Base-by-base conservation (phyloP, 2,113 vertebrate genomes). In the Archocentrus centrarchus region DNA sequence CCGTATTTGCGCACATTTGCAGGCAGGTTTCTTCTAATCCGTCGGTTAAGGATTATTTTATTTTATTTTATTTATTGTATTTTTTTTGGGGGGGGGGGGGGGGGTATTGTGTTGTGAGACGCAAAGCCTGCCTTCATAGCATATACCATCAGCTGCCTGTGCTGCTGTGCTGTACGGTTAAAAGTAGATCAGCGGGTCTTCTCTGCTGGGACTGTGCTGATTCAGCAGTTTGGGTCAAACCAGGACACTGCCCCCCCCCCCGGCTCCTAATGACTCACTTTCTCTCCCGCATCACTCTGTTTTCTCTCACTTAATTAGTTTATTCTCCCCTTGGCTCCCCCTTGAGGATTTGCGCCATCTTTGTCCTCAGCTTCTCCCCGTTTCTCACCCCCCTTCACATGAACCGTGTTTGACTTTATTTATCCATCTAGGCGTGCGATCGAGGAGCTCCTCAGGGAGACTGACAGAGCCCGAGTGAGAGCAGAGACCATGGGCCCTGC, bases 401-500 rank as follows among this genome's bases (percentile, higher is more conserved):
- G 76, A 75, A 60, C 73, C 39, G 27, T 30, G 3, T 59, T 75
- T 6, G 44, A 14, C 47, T n/a, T 22, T 27, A 41, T 88, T 61
- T 90, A 18, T 81, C 77, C 35, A 7, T 58, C 3, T 80, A 99
- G 98, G 88, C 97, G 97, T 53, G 98, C 98, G 32, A 96, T 99
- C 20, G 98, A 99, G 92, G 98, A 99, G 87, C 96, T 99, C 77
- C 96, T 99, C 18, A 97, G 95, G 88, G 98, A 99, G 87, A 97
- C 98, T 32, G 97, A 96, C 86, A 95, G 98, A 90, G 98, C 97
- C 14, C 97, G 97, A 92, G 94, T 96, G 22, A 96, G 98, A 94
- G 98, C 97, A 73, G 98, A 99, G 95, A 99, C 98, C 41, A 99
- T 99, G 98, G 98, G 98, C 84, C 96, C 98, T 7, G 96, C 98